Evolutionary conservation across 2,888 invertebrate species (phyloP), one percentile per base, ranked within the genome.

Genomic region (Carabus problematicus): DNA sequence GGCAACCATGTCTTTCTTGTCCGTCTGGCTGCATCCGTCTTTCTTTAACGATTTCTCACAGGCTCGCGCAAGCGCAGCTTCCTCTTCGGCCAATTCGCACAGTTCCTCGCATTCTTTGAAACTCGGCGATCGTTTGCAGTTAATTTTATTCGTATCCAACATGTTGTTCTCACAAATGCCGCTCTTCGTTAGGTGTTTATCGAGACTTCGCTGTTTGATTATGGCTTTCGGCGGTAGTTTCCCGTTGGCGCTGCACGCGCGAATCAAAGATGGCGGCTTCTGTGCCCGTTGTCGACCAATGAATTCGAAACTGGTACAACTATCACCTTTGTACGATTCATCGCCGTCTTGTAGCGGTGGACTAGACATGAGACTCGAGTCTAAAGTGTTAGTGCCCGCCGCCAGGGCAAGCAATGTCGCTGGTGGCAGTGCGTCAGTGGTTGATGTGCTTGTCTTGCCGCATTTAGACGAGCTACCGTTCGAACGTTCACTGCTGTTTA

Each of bases 11-110:
- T 88, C 87, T 74, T 89, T 89, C 74, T 88, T 87, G 74, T 89
- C 89, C 0, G 89, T 89, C 76, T 89, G 89, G 78, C 89, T 88
- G 73, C 84, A 87, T 3, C 88, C 86, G 73, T 89, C 89, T 68
- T 86, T 83, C 75, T 88, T 89, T 1, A 84, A 84, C 6, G 87
- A 85, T 55, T 84, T 82, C 52, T 86, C 87, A 41, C 86, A 82
- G 70, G 82, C 85, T 18, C 52, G 12, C 19, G 52, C 52, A 16
- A 14, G 16, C 3, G 52, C 16, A 62, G 86, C 85, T 68, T 79
- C 78, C 52, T 79, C 78, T 58, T 74, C 74, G 0, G 79, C 72
- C 58, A 80, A 68, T 60, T 81, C 80, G 62, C 77, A 75, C 14
- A 82, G 80, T 73, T 82, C 82, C 70, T 82, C 82, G 0, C 78